These are phyloP conservation scores for Cacatua alba DNA, from an alignment of 2,113 vertebrate genomes.

Conservation along the genomic window DNA sequence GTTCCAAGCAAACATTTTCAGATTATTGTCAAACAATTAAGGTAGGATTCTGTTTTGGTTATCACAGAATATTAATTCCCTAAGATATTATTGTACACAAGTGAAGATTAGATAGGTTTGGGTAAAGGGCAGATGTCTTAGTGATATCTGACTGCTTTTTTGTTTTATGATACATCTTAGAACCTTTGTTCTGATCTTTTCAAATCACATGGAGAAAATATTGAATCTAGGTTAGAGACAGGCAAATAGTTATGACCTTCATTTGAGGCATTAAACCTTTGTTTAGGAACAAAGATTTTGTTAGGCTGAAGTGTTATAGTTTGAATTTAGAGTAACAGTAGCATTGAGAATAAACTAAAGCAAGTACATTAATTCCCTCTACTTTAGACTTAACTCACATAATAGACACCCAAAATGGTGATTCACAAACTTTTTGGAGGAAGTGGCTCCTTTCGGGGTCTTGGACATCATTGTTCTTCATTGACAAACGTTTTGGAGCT, in stretches of 20 bases:
- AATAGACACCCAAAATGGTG: neutral
- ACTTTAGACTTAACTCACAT: neutral
- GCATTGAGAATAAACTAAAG: neutral
- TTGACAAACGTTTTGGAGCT: neutral
- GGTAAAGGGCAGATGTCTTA: slow-evolving; percentile 54
- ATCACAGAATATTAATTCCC: slow-evolving; percentile 32
- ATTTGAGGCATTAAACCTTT: slow-evolving; percentile 48
- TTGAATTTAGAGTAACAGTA: neutral
- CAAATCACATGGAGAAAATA: slow-evolving; percentile 56
- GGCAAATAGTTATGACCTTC: slow-evolving; percentile 70
- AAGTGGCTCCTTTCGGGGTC: neutral
- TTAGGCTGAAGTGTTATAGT: neutral
- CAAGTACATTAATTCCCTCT: neutral
- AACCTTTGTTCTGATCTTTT: slow-evolving; percentile 63
- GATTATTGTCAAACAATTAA: slow-evolving; percentile 46
- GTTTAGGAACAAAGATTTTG: slow-evolving; percentile 27
- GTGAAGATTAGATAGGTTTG: slow-evolving; percentile 27
- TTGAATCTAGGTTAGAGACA: slow-evolving; percentile 4
- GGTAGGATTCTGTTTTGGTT: slow-evolving; percentile 42
- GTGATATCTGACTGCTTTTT: neutral
- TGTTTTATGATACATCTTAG: neutral
- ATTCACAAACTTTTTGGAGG: neutral
- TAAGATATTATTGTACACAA: slow-evolving; percentile 30
- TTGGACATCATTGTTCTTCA: neutral
- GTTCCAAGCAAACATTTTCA: slow-evolving; percentile 24